Conservation (phyloP, 2,797 vertebrate genomes). For the Gallinago stenura region DNA sequence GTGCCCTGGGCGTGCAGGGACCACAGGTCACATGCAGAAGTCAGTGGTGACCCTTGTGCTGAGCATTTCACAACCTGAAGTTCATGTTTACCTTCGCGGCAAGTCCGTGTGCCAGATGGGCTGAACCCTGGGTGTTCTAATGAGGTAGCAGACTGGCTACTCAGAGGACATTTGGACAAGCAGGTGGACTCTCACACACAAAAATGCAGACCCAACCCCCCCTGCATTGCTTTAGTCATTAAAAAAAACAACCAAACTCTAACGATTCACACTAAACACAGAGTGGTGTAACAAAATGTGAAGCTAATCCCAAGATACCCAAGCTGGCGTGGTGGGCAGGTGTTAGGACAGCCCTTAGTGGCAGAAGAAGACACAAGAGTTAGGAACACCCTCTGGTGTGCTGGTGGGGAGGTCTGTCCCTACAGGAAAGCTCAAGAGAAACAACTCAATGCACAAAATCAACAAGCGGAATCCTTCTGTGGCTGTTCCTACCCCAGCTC, state of each 20-base stretch:
- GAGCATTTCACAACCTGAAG: neutral
- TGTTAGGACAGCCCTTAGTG: neutral
- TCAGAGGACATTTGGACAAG: neutral
- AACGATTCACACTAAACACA: neutral
- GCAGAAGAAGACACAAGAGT: neutral
- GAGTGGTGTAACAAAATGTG: neutral
- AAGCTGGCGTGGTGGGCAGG: neutral
- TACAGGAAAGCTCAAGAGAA: neutral
- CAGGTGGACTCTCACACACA: neutral
- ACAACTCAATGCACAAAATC: neutral
- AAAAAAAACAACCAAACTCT: no score
- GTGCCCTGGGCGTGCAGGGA: neutral
- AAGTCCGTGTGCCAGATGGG: neutral
- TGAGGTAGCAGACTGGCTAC: neutral
- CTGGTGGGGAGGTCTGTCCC: neutral
- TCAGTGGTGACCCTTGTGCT: neutral
- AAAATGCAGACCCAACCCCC: neutral
- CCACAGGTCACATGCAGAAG: neutral
- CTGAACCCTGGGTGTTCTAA: neutral
- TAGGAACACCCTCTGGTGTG: neutral
- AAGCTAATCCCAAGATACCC: neutral
- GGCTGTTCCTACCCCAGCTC: neutral
- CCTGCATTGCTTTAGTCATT: neutral
- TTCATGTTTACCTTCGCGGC: constrained; percentile 48
- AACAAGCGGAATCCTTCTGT: neutral